Conservation (phyloP, 2,113 vertebrate species). For the Oreochromis niloticus region DNA sequence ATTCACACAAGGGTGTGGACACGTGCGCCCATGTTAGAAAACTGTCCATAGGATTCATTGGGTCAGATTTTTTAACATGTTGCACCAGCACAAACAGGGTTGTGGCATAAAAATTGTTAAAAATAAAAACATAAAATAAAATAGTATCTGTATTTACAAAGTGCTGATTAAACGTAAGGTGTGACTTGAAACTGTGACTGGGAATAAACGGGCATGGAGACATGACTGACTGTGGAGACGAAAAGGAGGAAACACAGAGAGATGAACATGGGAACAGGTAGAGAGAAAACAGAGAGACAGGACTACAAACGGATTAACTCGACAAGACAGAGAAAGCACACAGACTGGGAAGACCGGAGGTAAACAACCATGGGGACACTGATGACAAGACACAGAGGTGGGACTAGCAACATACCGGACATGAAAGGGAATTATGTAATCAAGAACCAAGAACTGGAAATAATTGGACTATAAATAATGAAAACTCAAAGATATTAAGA, state of each 20-base stretch:
- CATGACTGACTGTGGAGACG: neutral
- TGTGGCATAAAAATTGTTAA: fast-evolving
- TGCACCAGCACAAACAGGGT: neutral
- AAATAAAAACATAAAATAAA: neutral
- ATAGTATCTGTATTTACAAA: neutral
- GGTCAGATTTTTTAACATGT: neutral
- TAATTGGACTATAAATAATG: neutral
- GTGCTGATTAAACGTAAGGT: neutral
- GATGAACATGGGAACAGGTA: neutral
- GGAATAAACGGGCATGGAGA: neutral
- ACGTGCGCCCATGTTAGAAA: neutral
- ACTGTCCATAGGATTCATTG: neutral
- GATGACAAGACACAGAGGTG: neutral
- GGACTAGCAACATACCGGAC: neutral
- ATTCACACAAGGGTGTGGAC: neutral
- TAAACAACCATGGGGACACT: neutral
- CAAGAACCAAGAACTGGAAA: neutral
- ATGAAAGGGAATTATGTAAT: neutral
- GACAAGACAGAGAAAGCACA: neutral
- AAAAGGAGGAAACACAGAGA: neutral
- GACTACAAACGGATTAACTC: neutral
- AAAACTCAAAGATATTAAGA: neutral
- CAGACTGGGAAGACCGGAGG: fast-evolving
- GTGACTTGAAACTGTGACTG: neutral
- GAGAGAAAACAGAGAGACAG: fast-evolving